Conservation (phyloP, 2,888 invertebrate species). For the Phortica magna region DNA sequence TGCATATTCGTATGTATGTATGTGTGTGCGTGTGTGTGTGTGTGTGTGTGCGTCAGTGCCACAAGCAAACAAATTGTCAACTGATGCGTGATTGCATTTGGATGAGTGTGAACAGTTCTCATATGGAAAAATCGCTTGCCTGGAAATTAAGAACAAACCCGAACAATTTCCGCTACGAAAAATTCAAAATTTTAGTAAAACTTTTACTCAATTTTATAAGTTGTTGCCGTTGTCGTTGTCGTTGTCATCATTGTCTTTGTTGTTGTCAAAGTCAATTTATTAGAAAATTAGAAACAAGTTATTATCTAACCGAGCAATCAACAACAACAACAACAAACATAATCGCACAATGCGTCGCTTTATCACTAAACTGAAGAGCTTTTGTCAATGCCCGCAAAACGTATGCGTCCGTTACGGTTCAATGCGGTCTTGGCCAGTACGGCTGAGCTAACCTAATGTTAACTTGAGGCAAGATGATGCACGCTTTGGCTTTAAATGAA, state of each 20-base stretch:
- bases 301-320: constrained; percentile 60
- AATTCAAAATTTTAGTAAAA: constrained; percentile 59
- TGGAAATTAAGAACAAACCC: constrained; percentile 70
- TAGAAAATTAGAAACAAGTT: constrained; percentile 68
- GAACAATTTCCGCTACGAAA: constrained; percentile 68
- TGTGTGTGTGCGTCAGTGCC: neutral
- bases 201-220: constrained; percentile 43
- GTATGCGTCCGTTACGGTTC: neutral
- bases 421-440: neutral
- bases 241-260: neutral
- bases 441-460: neutral
- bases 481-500: constrained; percentile 64
- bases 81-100: constrained; percentile 54
- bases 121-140: constrained; percentile 36
- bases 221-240: neutral
- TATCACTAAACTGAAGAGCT: constrained; percentile 55
- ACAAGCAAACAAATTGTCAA: constrained; percentile 66
- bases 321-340: constrained; percentile 42
- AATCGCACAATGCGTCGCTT: constrained; percentile 47
- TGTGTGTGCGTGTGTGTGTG: neutral
- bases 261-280: constrained; percentile 68
- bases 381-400: neutral
- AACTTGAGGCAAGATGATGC: constrained; percentile 49
- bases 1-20: no score
- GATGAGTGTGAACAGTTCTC: constrained; percentile 46